A percentile compares a stretch with the other conserved stretches of the same genome.
Conservation (phyloP, 2,113 vertebrate genomes). For the Lepidothrix coronata region DNA sequence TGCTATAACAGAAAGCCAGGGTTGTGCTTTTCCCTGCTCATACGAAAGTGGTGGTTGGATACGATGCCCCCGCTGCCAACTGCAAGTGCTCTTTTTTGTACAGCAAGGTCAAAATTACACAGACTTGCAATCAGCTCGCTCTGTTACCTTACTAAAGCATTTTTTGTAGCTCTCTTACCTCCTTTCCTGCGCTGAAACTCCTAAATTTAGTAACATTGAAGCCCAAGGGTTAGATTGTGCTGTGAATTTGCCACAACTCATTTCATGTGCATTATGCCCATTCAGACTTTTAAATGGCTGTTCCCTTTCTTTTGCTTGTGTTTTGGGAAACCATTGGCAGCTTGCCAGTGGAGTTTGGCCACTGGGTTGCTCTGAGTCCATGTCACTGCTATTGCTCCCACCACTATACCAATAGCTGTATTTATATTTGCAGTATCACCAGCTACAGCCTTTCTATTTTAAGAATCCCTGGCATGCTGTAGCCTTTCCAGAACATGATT, state of each 20-base stretch:
- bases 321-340: neutral
- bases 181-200: neutral
- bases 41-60: neutral
- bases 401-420: neutral
- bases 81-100: neutral
- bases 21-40: neutral
- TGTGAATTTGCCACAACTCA: neutral
- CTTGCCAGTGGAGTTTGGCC: neutral
- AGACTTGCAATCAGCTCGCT: neutral
- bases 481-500: conserved; percentile 52
- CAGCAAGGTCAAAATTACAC: neutral
- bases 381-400: neutral
- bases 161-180: neutral
- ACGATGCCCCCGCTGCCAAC: neutral
- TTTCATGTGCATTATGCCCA: neutral
- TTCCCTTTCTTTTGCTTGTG: neutral
- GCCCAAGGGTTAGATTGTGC: neutral
- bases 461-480: conserved; percentile 30
- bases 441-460: conserved; percentile 56
- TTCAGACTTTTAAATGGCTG: neutral
- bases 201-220: neutral
- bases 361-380: neutral
- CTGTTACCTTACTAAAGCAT: neutral
- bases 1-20: neutral
- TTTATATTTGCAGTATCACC: conserved; percentile 46